Evolutionary conservation across 2,888 invertebrate species (phyloP).

Genomic region (Isoperla grammatica): DNA sequence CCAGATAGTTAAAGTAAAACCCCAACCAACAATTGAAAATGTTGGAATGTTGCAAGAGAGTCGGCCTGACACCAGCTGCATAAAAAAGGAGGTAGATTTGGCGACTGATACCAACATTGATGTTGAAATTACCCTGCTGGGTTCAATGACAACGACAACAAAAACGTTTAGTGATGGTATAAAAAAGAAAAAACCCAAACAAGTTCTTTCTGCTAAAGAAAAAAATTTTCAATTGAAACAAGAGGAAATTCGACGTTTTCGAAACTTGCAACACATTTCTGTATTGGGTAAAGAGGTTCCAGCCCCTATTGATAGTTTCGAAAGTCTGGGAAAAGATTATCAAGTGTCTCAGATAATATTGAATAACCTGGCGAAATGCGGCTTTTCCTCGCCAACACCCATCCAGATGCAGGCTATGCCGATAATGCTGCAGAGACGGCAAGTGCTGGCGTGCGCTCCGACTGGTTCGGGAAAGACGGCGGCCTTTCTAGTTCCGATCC

Average conservation of each 20-base stretch:
- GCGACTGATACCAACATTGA: conserved; percentile 37
- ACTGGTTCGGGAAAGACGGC: conserved; percentile 98
- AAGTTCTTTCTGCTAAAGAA: conserved; percentile 38
- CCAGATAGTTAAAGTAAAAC: too few relatives aligned
- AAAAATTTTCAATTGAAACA: conserved; percentile 47
- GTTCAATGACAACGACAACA: conserved; percentile 45
- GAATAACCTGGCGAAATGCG: conserved; percentile 62
- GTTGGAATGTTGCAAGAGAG: conserved; percentile 28
- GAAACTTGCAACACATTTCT: conserved; percentile 72
- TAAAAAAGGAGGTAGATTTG: conserved; percentile 34
- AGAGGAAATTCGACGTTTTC: conserved; percentile 46
- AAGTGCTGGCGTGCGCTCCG: conserved; percentile 90
- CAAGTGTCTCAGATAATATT: conserved; percentile 56
- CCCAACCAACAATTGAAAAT: conserved; percentile 18
- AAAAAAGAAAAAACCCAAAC: conserved; percentile 42
- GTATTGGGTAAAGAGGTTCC: conserved; percentile 76
- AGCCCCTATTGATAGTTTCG: conserved; percentile 65
- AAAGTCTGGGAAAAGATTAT: conserved; percentile 54
- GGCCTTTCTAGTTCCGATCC: conserved; percentile 85
- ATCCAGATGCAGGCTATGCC: conserved; percentile 93
- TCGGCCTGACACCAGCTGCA: conserved; percentile 22
- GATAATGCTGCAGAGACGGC: conserved; percentile 74
- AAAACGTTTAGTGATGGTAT: conserved; percentile 38
- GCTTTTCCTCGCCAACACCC: conserved; percentile 74
- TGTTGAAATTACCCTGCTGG: conserved; percentile 40